Base-by-base conservation (phyloP, 2,113 vertebrate genomes). In the Tachuris rubrigastra region DNA sequence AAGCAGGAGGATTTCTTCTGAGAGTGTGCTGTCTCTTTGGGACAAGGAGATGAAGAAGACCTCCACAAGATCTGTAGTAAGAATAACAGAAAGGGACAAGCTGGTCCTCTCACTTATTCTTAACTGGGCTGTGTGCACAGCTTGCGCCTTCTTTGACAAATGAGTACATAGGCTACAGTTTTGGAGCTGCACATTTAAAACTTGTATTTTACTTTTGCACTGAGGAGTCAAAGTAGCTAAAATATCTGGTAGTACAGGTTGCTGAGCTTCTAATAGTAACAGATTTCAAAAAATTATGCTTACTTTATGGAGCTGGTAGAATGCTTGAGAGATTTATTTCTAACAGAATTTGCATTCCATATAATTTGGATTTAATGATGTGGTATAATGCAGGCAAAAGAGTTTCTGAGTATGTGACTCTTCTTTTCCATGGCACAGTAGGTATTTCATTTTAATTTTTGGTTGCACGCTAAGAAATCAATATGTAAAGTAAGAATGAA, bases 391-490 rank as follows among this genome's bases (percentile, higher is more conserved):
- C 15, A 78, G 44, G 88, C 85, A 75, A 46, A 94, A 94, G 60
- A 3, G 23, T 94, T 95, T 92, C 50, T 80, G 83, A 89, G 37
- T 88, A 22, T 75, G 42, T 89, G 90, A 56, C 60, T 79, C 92
- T 81, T 28, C 50, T 86, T 90, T 89, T 81, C 76, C 84, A 50
- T 53, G 66, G 77, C 96, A 97, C 88, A 96, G 90, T 86, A 84
- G 93, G 93, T 60, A 84, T 90, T 94, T 94, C 65, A 30, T 95
- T 88, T 92, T 93, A 94, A 93, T 93, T 93, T 95, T 94, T 89
- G 33, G 62, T 90, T 93, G 66, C 60, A 81, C 78, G 37, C 74
- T 87, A 96, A 65, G 52, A 91, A 96, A 96, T 93, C 47, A 90
- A 44, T 85, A 52, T 72, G 68, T 81, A 91, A 92, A 93, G 87